Percentiles rank a stretch among this genome's conserved stretches.
These are phyloP conservation scores for Eurois occulta DNA, from an alignment of 2,888 invertebrate species.

Conservation along the genomic window DNA sequence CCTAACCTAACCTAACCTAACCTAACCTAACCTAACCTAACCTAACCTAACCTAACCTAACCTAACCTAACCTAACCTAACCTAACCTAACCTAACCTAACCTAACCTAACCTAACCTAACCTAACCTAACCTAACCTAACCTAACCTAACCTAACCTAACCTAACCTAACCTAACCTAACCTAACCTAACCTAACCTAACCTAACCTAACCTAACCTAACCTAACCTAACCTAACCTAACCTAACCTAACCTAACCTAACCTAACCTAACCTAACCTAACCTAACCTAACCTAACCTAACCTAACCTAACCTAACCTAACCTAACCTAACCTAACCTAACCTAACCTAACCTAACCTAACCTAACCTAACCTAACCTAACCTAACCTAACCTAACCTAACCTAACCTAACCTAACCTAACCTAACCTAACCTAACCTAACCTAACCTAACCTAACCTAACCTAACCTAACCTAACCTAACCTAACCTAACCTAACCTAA, in stretches of 20 bases:
- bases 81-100: constrained; percentile 52
- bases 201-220: constrained; percentile 59
- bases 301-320: constrained; percentile 49
- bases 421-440: constrained; percentile 57
- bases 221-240: constrained; percentile 59
- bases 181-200: constrained; percentile 56
- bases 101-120: constrained; percentile 45
- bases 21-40: constrained; percentile 52
- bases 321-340: constrained; percentile 55
- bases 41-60: constrained; percentile 49
- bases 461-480: constrained; percentile 57
- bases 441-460: constrained; percentile 55
- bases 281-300: constrained; percentile 59
- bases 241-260: constrained; percentile 57
- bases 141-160: constrained; percentile 50
- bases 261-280: constrained; percentile 59
- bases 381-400: constrained; percentile 60
- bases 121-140: constrained; percentile 56
- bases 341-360: constrained; percentile 57
- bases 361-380: constrained; percentile 57
- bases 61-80: constrained; percentile 49
- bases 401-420: constrained; percentile 55
- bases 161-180: constrained; percentile 46
- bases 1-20: constrained; percentile 52
- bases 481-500: constrained; percentile 59